A percentile compares a stretch with the other conserved stretches of the same genome.
These are phyloP conservation scores for Oostethus manadensis DNA, from an alignment of 2,113 vertebrate genomes.

Conservation along the genomic window DNA sequence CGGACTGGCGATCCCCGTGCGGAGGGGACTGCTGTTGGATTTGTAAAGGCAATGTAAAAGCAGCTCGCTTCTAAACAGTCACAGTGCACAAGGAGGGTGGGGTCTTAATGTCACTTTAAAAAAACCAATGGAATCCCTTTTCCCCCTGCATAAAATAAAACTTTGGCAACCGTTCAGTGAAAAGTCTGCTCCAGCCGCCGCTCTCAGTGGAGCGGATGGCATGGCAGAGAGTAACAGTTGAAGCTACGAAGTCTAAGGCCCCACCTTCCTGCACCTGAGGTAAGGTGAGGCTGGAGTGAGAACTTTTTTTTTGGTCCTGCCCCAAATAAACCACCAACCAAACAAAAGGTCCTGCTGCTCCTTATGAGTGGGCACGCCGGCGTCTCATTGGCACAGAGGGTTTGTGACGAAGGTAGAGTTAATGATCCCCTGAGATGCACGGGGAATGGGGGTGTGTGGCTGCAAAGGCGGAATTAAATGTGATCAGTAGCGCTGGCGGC, in stretches of 20 bases:
- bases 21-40: slow-evolving; percentile 62
- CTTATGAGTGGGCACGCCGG: slow-evolving; percentile 75
- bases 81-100: slow-evolving; percentile 71
- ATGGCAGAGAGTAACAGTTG: slow-evolving; percentile 33
- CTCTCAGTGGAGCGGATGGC: neutral
- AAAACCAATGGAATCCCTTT: slow-evolving; percentile 53
- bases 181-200: neutral
- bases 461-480: slow-evolving; percentile 17
- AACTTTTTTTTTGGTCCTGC: slow-evolving; percentile 12
- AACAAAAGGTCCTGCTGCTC: slow-evolving; percentile 21
- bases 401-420: slow-evolving; percentile 74
- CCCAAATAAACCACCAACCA: slow-evolving; percentile 18
- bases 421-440: slow-evolving; percentile 81
- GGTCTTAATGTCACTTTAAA: neutral
- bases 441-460: slow-evolving; percentile 24
- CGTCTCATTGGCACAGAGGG: slow-evolving; percentile 78
- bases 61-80: slow-evolving; percentile 54
- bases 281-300: slow-evolving; percentile 3
- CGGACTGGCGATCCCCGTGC: slow-evolving; percentile 48
- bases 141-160: slow-evolving; percentile 70
- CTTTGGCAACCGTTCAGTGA: slow-evolving; percentile 63
- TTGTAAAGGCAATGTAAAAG: slow-evolving; percentile 77
- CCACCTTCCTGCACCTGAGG: slow-evolving; percentile 6
- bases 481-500: slow-evolving; percentile 61
- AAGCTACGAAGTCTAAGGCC: slow-evolving; percentile 47